phyloP scores from a whole-genome alignment of 2,797 vertebrate genomes.

The Phrynocephalus guinanensis region DNA sequence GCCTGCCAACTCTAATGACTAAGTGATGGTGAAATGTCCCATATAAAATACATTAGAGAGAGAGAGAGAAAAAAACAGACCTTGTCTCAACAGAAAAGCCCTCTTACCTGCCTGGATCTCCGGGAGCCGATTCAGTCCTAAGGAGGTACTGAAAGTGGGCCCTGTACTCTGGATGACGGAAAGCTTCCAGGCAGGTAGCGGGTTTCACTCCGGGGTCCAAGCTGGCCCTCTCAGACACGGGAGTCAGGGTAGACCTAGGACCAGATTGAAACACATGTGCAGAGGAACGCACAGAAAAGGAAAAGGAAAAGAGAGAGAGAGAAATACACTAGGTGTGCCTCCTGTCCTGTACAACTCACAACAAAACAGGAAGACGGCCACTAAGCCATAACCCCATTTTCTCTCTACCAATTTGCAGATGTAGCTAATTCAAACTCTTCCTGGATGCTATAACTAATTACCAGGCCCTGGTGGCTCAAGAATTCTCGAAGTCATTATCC shows the following conservation, averaged over 20 bases:
- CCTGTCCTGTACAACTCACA: no score
- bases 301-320: no score
- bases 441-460: not conserved
- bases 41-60: not conserved
- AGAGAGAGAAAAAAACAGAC: not conserved
- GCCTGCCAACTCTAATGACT: no score
- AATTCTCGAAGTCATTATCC: no score
- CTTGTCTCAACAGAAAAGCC: not conserved
- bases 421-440: not conserved
- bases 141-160: constrained; percentile 88
- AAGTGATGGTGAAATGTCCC: not conserved
- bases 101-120: constrained; percentile 59
- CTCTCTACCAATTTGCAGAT: not conserved
- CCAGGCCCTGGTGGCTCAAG: no score
- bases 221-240: constrained; percentile 76
- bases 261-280: no score
- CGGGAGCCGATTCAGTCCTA: constrained; percentile 79
- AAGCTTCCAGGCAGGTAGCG: constrained; percentile 82
- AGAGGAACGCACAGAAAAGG: no score
- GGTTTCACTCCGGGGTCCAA: constrained; percentile 70
- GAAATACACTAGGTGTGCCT: no score
- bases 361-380: no score
- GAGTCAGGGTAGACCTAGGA: constrained; percentile 77
- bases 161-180: constrained; percentile 81
- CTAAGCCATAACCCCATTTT: no score